Evolutionary conservation across 2,797 vertebrate species (phyloP), one percentile per base, ranked within the genome.

Genomic region (Xerus rutilus): DNA sequence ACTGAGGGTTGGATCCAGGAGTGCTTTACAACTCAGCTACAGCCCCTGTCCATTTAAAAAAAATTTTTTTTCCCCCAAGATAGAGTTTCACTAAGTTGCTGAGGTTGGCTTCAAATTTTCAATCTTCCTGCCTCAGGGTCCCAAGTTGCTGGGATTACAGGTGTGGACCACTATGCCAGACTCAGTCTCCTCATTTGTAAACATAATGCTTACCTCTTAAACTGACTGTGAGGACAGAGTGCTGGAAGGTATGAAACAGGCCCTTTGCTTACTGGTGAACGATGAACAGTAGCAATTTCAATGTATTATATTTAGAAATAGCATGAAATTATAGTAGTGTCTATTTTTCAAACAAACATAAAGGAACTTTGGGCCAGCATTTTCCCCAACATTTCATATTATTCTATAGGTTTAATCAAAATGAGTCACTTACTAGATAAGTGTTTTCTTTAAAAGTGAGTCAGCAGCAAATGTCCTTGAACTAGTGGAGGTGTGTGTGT

Each of bases 401-500:
- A 62, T 35, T 85, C 92, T 92, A 30, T 67, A 91, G 77, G 32
- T 74, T 76, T 93, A 91, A 89, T 96, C 72, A 89, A 89, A 95
- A 83, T 91, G 89, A 94, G 83, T 88, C 81, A 64, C 69, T 93
- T 73, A 65, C 5, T 81, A 91, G 93, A 57, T 91, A 95, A 89
- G 32, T 45, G 59, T 96, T 94, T 95, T 93, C 70, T 95, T 65
- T 94, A 83, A 78, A 88, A 78, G 0, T 67, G 91, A 95, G 52
- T 92, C 94, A 90, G 92, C 91, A 95, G 25, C 67, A 72, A 76
- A 67, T 85, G 25, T 70, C 77, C 86, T 91, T 94, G 59, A 92
- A 87, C 70, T 82, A 93, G 15, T 65, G 54, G 62, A 35, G 45
- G 73, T 62, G 23, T 62, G 59, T 62, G 59, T 59, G 57, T 25